Percentiles rank a stretch among this genome's conserved stretches.
Evolutionary conservation across 2,797 vertebrate genomes (phyloP).

Genomic region (Podargus strigoides): DNA sequence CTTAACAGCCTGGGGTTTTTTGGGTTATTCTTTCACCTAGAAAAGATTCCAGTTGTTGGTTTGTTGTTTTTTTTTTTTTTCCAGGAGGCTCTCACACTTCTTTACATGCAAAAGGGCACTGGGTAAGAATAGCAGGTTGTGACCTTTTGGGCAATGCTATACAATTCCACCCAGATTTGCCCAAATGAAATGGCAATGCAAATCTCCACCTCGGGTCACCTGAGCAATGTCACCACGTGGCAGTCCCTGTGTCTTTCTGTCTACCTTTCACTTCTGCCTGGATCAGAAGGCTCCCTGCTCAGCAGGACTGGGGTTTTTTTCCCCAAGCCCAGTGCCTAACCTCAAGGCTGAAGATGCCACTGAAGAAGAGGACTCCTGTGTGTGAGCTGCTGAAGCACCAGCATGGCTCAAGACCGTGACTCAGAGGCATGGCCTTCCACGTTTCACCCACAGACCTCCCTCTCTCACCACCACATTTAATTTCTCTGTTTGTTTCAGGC

Average conservation of each 20-base stretch:
- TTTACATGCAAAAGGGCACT: neutral
- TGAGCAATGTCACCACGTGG: neutral
- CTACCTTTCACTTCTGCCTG: neutral
- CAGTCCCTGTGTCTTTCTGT: neutral
- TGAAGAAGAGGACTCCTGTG: neutral
- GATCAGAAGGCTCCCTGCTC: neutral
- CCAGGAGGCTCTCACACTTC: neutral
- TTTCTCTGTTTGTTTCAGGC: slow-evolving; percentile 74
- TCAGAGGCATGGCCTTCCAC: neutral
- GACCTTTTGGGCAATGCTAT: neutral
- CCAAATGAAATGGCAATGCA: neutral
- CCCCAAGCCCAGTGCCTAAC: accelerated
- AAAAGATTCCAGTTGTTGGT: neutral
- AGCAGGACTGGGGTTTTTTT: neutral
- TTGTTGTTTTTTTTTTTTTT: neutral
- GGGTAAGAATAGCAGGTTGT: neutral
- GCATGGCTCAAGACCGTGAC: accelerated
- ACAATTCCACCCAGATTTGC: neutral
- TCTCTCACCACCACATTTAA: neutral
- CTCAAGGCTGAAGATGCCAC: neutral
- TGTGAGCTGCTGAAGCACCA: neutral
- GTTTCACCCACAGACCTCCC: neutral
- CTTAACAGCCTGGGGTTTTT: neutral
- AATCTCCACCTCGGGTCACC: neutral
- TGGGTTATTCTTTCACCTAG: neutral